These are phyloP conservation scores for Gymnosoma rotundatum DNA, from an alignment of 2,888 invertebrate genomes.

Conservation along the genomic window DNA sequence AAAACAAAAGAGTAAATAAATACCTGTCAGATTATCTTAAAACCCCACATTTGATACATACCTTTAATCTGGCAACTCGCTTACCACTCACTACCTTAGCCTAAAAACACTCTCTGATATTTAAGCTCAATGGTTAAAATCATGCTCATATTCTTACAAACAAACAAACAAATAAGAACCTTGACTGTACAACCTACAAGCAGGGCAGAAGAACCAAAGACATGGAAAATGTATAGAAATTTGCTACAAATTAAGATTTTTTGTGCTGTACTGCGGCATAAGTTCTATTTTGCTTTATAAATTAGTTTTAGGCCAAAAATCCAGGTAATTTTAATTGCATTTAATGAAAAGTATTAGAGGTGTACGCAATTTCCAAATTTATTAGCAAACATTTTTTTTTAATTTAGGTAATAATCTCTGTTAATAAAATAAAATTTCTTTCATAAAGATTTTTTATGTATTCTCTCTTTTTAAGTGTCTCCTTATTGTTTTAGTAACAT, in stretches of 20 bases:
- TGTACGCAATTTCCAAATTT: not conserved
- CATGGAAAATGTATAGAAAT: conserved; percentile 28
- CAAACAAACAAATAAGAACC: conserved; percentile 33
- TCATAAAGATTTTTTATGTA: not conserved
- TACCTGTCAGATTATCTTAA: too few species aligned
- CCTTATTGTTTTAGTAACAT: not conserved
- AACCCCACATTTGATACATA: too few species aligned
- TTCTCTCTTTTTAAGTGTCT: not conserved
- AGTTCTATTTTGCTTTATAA: conserved; percentile 17
- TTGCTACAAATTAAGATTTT: conserved; percentile 56
- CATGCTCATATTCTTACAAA: conserved; percentile 12
- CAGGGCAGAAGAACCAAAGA: not conserved
- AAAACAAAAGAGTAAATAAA: too few species aligned
- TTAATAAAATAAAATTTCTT: not conserved
- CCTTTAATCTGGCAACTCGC: not conserved
- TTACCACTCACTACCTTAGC: not conserved
- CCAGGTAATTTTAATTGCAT: conserved; percentile 39
- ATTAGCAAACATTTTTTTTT: not conserved
- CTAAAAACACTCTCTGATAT: not conserved
- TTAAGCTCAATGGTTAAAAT: conserved; percentile 2
- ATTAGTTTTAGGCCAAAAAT: conserved; percentile 6
- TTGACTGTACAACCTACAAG: conserved; percentile 48
- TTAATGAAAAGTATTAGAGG: conserved; percentile 15
- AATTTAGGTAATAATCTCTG: too few species aligned
- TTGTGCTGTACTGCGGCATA: conserved; percentile 34